Evolutionary conservation across 35 echinoderm and acorn worm species (phyloP), one percentile per base, ranked within the genome.

Genomic region (Stichopus chloronotus): DNA sequence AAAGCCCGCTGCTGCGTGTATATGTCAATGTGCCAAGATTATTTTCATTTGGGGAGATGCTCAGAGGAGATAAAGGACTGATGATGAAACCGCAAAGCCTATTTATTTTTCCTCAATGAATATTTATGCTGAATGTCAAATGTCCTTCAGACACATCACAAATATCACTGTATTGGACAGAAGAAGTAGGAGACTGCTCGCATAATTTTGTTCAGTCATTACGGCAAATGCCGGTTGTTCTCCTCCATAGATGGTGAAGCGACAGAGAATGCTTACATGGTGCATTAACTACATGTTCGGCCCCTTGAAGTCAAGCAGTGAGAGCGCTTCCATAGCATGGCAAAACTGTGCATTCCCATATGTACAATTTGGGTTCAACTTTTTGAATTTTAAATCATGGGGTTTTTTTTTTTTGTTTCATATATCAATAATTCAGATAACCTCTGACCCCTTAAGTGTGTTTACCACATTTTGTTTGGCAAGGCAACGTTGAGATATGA

Each of bases 1-100:
- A 23, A n/a, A 43, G 55, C 55, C 25, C 53, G 24, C 61, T 59
- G 23, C 53, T 83, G 86, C 80, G 14, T 83, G 80, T 83, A 69
- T 60, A 88, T 63, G 61, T 69, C 86, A 60, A 88, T 88, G 86
- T 88, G 86, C 86, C 86, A 88, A 88, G 19, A 63, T 61, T 25
- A 22, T 88, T 55, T 57, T 83, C 6, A 9, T 83, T 83, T 58
- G 16, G 13, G 52, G 80, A 83, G 52, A 53, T 83, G 80, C 13
- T 56, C 56, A 17, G 25, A 17, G 52, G 12, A 57, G 80, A 55
- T 83, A 57, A 13, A 25, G 52, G 55, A 83, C 52, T 17, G 56
- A 83, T 11, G 80, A 83, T 14, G 56, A 83, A 83, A 9, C 7
- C 20, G 53, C 80, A 83, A 58, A 14, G 54, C 54, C 20, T 85